Evolutionary conservation across 2,797 vertebrate species (phyloP).

Genomic region (Rousettus madagascariensis): DNA sequence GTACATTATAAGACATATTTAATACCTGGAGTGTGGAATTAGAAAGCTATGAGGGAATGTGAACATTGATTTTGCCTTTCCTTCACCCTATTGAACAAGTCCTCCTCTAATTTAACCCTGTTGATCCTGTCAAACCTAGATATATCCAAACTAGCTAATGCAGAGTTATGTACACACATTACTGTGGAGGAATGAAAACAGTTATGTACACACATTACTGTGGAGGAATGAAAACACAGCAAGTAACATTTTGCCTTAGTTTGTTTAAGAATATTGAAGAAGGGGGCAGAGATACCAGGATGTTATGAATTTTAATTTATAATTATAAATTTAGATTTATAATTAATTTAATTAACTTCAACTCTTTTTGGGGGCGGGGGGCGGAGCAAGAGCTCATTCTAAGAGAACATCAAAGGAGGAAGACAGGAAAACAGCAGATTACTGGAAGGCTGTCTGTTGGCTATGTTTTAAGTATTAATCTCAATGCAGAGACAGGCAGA

Average conservation of each 20-base stretch:
- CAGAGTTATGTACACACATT: not conserved
- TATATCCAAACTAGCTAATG: not conserved
- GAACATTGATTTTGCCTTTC: not conserved
- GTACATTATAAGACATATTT: not conserved
- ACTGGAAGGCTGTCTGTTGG: not conserved
- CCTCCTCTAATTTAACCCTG: not conserved
- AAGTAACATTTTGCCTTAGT: not conserved
- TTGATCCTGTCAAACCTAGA: not conserved
- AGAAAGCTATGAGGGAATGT: not conserved
- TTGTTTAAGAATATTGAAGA: not conserved
- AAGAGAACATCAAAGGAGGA: not conserved
- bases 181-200: not conserved
- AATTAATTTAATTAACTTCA: not conserved
- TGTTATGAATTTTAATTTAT: not conserved
- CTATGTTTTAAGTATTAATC: not conserved
- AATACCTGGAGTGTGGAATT: not conserved
- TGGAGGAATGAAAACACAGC: not conserved
- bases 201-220: not conserved
- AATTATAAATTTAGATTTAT: conserved; percentile 18
- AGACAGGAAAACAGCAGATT: not conserved
- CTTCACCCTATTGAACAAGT: not conserved
- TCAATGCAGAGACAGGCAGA: not conserved
- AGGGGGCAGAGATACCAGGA: not conserved
- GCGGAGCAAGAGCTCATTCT: not conserved
- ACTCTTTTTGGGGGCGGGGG: not conserved